Evolutionary conservation across 1,140 invertebrate genomes (phyloP).

Genomic region (Cryptotermes secundus): DNA sequence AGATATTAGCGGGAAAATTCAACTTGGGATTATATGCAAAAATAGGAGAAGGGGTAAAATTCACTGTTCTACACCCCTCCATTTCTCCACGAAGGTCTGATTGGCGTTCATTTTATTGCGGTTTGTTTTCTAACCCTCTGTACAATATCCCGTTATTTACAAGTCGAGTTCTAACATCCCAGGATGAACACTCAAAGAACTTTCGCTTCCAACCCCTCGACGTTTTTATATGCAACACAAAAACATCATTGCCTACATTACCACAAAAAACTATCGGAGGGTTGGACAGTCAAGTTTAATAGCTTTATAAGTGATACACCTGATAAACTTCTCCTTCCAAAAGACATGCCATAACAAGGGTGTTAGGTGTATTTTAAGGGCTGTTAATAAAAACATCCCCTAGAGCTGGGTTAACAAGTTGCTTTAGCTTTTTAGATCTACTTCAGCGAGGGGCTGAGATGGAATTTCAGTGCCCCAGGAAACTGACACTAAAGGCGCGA

Average conservation of each 20-base stretch:
- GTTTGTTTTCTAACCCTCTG: no score
- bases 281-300: background rate
- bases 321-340: background rate
- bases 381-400: slow-evolving; percentile 19
- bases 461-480: background rate
- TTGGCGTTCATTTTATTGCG: no score
- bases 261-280: background rate
- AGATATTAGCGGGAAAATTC: no score
- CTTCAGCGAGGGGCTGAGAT: slow-evolving; percentile 13
- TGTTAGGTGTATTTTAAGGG: slow-evolving; percentile 13
- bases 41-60: no score
- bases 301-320: background rate
- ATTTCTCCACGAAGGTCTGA: no score
- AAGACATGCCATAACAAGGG: background rate
- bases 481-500: slow-evolving; percentile 6
- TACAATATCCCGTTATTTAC: background rate
- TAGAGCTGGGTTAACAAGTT: slow-evolving; percentile 1
- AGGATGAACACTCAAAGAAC: background rate
- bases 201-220: background rate
- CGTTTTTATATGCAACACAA: background rate
- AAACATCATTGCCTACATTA: background rate
- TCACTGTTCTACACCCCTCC: no score
- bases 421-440: slow-evolving; percentile 5
- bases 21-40: no score
- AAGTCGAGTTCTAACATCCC: background rate